Evolutionary conservation across 2,888 invertebrate genomes (phyloP).

Genomic region (Xestia c-nigrum): DNA sequence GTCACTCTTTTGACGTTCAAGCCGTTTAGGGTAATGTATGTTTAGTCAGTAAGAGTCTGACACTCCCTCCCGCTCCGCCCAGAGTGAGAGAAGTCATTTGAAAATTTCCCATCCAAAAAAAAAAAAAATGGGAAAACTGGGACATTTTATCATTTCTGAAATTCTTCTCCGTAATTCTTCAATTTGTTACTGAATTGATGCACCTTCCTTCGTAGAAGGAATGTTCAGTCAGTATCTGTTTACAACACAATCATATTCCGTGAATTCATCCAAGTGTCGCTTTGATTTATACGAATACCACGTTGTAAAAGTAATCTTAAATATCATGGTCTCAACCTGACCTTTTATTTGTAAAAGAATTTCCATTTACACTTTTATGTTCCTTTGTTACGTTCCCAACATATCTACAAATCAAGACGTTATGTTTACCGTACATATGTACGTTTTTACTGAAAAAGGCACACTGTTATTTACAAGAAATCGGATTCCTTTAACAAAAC

Average conservation of each 20-base stretch:
- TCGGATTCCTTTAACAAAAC: slow-evolving; percentile 56
- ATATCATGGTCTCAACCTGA: slow-evolving; percentile 75
- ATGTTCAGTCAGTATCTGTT: slow-evolving; percentile 20
- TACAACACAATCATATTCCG: slow-evolving; percentile 48
- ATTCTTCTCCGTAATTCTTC: no score
- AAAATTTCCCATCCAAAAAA: no score
- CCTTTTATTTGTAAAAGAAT: slow-evolving; percentile 75
- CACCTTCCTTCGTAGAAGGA: slow-evolving; percentile 37
- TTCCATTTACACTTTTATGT: slow-evolving; percentile 74
- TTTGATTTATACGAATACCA: slow-evolving; percentile 66
- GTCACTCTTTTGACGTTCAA: no score
- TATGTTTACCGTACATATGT: slow-evolving; percentile 64
- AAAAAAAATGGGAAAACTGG: background rate
- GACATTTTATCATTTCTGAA: background rate
- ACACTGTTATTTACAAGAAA: slow-evolving; percentile 61
- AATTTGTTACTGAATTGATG: background rate
- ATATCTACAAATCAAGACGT: slow-evolving; percentile 74
- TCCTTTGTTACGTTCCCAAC: slow-evolving; percentile 70
- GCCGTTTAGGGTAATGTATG: no score
- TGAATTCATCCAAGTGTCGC: slow-evolving; percentile 55
- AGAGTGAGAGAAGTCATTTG: no score
- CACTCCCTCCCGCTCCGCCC: no score
- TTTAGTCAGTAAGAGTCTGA: no score
- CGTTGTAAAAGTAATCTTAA: slow-evolving; percentile 72
- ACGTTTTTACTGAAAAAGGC: slow-evolving; percentile 68